Percentiles rank a stretch among this genome's conserved stretches.
Conservation (phyloP, 1,140 invertebrate genomes). For the Eriocheir sinensis region DNA sequence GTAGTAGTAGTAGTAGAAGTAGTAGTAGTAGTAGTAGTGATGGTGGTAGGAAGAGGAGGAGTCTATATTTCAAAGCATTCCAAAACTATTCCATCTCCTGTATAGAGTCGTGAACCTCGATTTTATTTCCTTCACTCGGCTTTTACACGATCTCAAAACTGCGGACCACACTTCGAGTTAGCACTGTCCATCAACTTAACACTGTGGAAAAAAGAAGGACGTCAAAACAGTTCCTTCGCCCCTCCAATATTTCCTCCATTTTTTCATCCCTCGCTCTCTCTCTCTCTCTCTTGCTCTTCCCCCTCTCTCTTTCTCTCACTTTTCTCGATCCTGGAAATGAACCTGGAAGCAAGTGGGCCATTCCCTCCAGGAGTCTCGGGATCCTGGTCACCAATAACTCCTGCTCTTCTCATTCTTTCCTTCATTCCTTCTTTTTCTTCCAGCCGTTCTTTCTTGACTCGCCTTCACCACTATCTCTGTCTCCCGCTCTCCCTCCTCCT, state of each 20-base stretch:
- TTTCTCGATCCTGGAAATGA: constrained; percentile 59
- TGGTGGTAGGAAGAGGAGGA: no score
- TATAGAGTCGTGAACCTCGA: no score
- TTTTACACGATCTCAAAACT: not conserved
- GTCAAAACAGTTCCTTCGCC: not conserved
- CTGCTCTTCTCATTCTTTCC: constrained; percentile 18
- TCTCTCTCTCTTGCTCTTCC: constrained; percentile 25
- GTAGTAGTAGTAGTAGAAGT: no score
- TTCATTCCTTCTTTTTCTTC: not conserved
- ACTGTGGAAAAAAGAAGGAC: not conserved
- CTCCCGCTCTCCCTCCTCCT: not conserved
- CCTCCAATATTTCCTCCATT: not conserved
- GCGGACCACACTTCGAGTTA: not conserved
- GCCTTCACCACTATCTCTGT: not conserved
- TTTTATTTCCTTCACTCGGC: not conserved
- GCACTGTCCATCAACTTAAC: not conserved
- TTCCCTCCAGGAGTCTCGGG: constrained; percentile 61
- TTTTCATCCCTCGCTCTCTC: not conserved
- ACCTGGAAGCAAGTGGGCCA: constrained; percentile 60
- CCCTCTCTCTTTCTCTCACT: not conserved
- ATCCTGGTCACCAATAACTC: constrained; percentile 64
- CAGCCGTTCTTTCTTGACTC: no score
- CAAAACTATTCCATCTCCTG: not conserved
- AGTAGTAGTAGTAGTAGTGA: no score
- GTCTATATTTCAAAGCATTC: no score